Percentiles rank a stretch among this genome's conserved stretches.
These are phyloP conservation scores for Craseonycteris thonglongyai DNA, from an alignment of 2,113 vertebrate species.

Conservation along the genomic window DNA sequence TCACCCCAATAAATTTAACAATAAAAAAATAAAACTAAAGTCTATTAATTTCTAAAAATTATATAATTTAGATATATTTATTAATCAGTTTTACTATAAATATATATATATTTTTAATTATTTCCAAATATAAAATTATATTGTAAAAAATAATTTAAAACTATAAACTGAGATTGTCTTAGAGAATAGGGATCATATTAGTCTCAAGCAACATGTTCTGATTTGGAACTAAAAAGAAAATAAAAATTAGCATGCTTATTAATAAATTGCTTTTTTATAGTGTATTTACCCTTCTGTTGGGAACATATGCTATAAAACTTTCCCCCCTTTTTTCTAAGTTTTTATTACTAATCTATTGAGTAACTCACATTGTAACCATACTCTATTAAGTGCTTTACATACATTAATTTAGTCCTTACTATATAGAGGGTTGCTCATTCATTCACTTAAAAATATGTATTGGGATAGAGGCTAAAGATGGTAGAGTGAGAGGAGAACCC, in stretches of 20 bases:
- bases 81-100: not conserved
- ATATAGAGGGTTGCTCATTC: not conserved
- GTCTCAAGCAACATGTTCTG: not conserved
- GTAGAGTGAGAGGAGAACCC: no score
- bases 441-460: not conserved
- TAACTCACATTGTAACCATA: not conserved
- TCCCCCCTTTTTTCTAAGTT: not conserved
- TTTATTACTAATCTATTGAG: not conserved
- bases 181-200: not conserved
- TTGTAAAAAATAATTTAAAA: not conserved
- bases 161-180: not conserved
- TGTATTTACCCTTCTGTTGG: not conserved
- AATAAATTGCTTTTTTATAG: not conserved
- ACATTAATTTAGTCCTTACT: not conserved
- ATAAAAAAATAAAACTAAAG: no score
- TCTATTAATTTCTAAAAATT: not conserved
- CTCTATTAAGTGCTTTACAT: not conserved
- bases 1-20: no score
- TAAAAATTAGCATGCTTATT: not conserved
- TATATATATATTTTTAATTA: not conserved
- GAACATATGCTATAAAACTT: not conserved
- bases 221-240: not conserved
- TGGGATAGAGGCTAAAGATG: no score
- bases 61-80: not conserved
- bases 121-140: not conserved